Conservation (phyloP, 1,140 invertebrate genomes). For the Arctopsyche grandis region DNA sequence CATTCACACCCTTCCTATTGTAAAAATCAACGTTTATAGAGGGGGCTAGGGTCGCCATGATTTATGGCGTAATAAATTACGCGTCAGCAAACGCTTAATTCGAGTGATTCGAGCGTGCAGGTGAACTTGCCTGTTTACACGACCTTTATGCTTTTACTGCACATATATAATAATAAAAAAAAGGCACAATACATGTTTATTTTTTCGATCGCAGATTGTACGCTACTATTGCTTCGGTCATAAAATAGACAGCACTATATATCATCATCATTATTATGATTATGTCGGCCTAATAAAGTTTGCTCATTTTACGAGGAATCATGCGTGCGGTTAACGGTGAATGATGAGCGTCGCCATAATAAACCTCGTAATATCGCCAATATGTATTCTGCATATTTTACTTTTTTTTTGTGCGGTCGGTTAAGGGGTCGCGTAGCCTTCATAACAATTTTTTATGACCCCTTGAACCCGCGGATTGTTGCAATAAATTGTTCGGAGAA, state of each 20-base stretch:
- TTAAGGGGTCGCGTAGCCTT: neutral
- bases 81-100: conserved; percentile 15
- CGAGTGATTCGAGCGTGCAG: conserved; percentile 20
- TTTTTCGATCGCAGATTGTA: too few relatives aligned
- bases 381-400: neutral
- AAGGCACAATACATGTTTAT: too few relatives aligned
- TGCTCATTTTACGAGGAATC: too few relatives aligned
- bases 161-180: too few relatives aligned
- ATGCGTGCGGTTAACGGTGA: too few relatives aligned
- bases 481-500: neutral
- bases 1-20: neutral
- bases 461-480: neutral
- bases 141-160: neutral
- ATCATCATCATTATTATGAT: neutral
- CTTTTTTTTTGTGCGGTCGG: neutral
- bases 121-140: conserved; percentile 22
- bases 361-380: too few relatives aligned
- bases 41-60: conserved; percentile 13
- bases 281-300: too few relatives aligned
- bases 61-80: conserved; percentile 31
- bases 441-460: conserved; percentile 5
- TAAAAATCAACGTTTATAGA: conserved; percentile 6
- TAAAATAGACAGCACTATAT: neutral
- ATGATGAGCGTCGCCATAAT: too few relatives aligned
- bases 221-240: too few relatives aligned